A percentile compares a stretch with the other conserved stretches of the same genome.
Conservation (phyloP, 2,797 vertebrate genomes). For the Syngnathus rostellatus region DNA sequence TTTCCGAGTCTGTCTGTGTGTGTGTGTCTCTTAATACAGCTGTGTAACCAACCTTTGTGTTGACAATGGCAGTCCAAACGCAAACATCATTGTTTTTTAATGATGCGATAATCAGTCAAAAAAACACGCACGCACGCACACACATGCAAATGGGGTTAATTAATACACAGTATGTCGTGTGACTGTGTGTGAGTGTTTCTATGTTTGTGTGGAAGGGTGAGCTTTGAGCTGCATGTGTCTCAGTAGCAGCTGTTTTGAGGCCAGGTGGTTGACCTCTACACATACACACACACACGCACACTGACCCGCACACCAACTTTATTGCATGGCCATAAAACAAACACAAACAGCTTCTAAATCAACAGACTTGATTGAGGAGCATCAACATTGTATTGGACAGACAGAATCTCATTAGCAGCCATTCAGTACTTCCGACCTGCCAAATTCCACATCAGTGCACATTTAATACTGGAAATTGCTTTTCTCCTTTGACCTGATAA, state of each 20-base stretch:
- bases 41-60: conserved; percentile 51
- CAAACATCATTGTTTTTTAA: conserved; percentile 60
- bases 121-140: conserved; percentile 12
- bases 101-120: conserved; percentile 46
- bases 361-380: conserved; percentile 49
- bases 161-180: conserved; percentile 26
- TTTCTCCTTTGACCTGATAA: background rate
- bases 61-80: conserved; percentile 49
- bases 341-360: conserved; percentile 60
- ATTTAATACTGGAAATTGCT: background rate
- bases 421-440: conserved; percentile 11
- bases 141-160: conserved; percentile 36
- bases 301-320: conserved; percentile 40
- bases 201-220: conserved; percentile 14
- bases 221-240: conserved; percentile 40
- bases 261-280: conserved; percentile 55
- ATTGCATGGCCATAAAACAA: conserved; percentile 57
- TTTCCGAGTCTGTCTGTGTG: conserved; percentile 16
- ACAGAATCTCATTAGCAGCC: conserved; percentile 48
- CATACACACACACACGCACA: conserved; percentile 1
- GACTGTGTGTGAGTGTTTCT: conserved; percentile 9
- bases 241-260: conserved; percentile 55
- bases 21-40: conserved; percentile 36
- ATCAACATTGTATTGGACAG: conserved; percentile 43
- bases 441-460: background rate